Conservation (phyloP, 2,888 invertebrate species). For the Oligia latruncula region DNA sequence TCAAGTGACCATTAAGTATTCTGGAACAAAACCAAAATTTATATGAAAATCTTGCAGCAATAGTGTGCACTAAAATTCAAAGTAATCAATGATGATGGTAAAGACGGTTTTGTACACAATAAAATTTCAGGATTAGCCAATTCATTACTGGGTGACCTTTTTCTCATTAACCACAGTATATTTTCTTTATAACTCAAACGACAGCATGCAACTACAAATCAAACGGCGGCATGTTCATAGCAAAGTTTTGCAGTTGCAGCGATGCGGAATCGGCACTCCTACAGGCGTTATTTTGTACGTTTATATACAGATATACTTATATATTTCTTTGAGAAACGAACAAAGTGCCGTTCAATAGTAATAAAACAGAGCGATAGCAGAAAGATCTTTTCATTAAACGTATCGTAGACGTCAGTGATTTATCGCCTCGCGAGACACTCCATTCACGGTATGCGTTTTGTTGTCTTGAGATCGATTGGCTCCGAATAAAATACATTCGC, state of each 20-base stretch:
- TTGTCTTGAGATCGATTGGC: conserved; percentile 88
- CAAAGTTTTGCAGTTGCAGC: conserved; percentile 67
- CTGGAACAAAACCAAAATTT: conserved; percentile 78
- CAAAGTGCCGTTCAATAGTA: conserved; percentile 75
- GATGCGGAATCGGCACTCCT: conserved; percentile 67
- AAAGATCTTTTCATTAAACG: conserved; percentile 88
- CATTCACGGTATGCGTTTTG: conserved; percentile 86
- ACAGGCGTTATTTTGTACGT: conserved; percentile 61
- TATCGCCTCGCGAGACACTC: conserved; percentile 87
- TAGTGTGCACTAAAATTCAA: conserved; percentile 16
- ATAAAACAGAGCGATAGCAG: conserved; percentile 81
- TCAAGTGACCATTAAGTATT: conserved; percentile 72
- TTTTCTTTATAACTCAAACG: conserved; percentile 70
- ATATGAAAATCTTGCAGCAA: conserved; percentile 8
- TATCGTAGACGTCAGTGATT: conserved; percentile 86
- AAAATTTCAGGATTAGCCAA: conserved; percentile 7
- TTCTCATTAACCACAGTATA: conserved; percentile 47
- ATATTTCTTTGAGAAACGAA: conserved; percentile 68
- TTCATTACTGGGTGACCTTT: conserved; percentile 18
- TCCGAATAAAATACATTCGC: conserved; percentile 88
- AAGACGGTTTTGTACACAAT: conserved; percentile 1
- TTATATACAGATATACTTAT: conserved; percentile 43
- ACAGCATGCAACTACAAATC: conserved; percentile 67
- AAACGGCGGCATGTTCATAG: conserved; percentile 64
- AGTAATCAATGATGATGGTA: background rate